A percentile compares a stretch with the other conserved stretches of the same genome.
These are phyloP conservation scores for Ectobius pallidus DNA, from an alignment of 2,888 invertebrate genomes.

Conservation along the genomic window DNA sequence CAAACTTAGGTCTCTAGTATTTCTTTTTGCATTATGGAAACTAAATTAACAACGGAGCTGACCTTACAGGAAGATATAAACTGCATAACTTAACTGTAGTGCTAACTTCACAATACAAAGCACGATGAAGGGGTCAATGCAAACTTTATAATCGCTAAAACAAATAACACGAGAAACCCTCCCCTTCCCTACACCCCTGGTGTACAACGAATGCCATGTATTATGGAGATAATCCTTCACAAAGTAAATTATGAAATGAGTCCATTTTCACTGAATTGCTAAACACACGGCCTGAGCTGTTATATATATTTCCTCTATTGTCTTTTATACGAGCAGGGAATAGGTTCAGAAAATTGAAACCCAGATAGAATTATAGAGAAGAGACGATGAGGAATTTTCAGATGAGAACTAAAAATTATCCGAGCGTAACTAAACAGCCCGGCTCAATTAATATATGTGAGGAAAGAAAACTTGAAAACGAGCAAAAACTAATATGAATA, in stretches of 20 bases:
- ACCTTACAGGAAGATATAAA: slow-evolving; percentile 7
- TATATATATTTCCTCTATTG: background rate
- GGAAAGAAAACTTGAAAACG: background rate
- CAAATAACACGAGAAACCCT: slow-evolving; percentile 12
- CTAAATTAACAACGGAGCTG: slow-evolving; percentile 9
- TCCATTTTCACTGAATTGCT: slow-evolving; percentile 22
- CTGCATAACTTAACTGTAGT: slow-evolving; percentile 12
- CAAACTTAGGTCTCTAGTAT: too few species aligned
- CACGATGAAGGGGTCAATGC: slow-evolving; percentile 24
- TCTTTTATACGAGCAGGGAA: background rate
- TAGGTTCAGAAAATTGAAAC: background rate
- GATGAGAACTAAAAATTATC: background rate
- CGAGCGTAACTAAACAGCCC: background rate
- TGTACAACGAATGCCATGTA: slow-evolving; percentile 9
- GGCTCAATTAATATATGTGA: background rate
- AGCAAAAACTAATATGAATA: background rate
- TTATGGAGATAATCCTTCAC: slow-evolving; percentile 15
- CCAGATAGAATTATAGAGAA: background rate
- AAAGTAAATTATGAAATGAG: slow-evolving; percentile 30
- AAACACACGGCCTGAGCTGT: slow-evolving; percentile 2
- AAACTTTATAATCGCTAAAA: slow-evolving; percentile 28
- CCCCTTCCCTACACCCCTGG: background rate
- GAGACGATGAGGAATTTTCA: background rate
- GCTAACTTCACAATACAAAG: slow-evolving; percentile 23
- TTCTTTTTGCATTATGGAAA: background rate